Conservation (phyloP, 1,140 invertebrate genomes). For the Triops longicaudatus region DNA sequence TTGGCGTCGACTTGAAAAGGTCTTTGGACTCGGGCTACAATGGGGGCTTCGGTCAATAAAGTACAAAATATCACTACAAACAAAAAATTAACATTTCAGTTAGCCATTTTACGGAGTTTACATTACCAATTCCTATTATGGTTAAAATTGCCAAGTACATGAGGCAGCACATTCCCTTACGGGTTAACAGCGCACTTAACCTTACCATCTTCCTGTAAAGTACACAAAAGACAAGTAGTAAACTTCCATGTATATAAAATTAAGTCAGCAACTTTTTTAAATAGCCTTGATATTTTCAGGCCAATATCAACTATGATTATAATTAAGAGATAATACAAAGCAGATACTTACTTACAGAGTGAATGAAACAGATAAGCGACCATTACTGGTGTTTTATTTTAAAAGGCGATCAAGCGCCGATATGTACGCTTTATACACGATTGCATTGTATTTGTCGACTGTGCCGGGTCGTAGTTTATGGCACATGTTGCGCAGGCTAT, state of each 20-base stretch:
- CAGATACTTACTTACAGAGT: background rate
- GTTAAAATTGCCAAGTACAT: conserved; percentile 1
- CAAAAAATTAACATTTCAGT: background rate
- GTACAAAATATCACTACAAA: background rate
- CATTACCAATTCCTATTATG: background rate
- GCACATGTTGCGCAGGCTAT: background rate
- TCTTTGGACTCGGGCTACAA: background rate
- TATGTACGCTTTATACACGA: background rate
- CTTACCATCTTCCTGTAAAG: background rate
- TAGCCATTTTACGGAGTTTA: background rate
- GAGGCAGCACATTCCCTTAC: background rate
- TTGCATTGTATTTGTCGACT: background rate
- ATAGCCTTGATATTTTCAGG: background rate
- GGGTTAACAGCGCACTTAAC: background rate
- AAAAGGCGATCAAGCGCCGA: background rate
- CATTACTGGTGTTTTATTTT: background rate
- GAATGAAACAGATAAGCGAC: background rate
- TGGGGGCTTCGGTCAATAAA: background rate
- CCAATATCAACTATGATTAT: background rate
- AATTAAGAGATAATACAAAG: background rate
- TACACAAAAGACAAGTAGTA: background rate
- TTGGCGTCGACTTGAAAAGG: background rate
- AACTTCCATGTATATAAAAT: background rate
- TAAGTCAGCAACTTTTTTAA: background rate
- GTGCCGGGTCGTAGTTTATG: background rate